These are phyloP conservation scores for Carposina sasakii DNA, from an alignment of 1,140 invertebrate species.

Conservation along the genomic window DNA sequence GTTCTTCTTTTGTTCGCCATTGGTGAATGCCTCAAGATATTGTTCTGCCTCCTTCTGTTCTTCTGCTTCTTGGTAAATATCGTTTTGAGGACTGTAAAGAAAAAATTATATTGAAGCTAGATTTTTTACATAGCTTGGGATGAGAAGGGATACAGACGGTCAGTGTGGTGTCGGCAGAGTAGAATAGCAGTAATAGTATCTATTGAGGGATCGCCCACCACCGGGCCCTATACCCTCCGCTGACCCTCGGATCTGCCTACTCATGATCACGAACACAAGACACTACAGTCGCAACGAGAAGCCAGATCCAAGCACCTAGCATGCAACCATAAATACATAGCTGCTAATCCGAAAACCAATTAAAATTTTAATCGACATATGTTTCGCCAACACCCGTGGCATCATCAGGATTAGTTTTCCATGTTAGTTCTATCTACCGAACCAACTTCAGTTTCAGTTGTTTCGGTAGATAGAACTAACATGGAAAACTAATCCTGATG, in stretches of 20 bases:
- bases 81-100: slow-evolving; percentile 50
- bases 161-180: neutral
- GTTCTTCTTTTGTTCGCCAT: slow-evolving; percentile 29
- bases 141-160: neutral
- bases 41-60: slow-evolving; percentile 25
- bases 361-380: no score
- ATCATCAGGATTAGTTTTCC: no score
- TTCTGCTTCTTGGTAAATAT: slow-evolving; percentile 18
- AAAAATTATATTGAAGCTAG: slow-evolving; percentile 7
- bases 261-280: neutral
- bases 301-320: no score
- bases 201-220: neutral
- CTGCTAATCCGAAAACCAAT: no score
- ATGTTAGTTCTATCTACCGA: no score
- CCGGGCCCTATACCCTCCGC: neutral
- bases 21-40: slow-evolving; percentile 42
- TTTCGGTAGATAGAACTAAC: no score
- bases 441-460: no score
- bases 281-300: neutral
- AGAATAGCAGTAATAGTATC: neutral
- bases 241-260: neutral
- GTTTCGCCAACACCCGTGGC: no score
- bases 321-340: no score
- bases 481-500: no score
- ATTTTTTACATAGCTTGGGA: neutral